These are phyloP conservation scores for Drymonia ruficornis DNA, from an alignment of 2,888 invertebrate species.

Conservation along the genomic window DNA sequence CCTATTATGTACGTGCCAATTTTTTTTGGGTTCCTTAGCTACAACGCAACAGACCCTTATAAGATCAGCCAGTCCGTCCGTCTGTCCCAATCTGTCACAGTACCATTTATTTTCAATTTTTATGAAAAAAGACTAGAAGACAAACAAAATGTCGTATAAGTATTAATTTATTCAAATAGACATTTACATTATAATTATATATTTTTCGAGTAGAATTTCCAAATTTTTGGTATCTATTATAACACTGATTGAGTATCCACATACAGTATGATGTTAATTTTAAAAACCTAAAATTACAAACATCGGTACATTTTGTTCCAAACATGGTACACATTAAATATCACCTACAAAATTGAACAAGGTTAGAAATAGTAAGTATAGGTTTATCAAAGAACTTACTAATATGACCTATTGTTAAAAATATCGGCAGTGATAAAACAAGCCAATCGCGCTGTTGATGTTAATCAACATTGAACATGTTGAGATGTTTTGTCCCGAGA, in stretches of 20 bases:
- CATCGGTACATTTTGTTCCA: slow-evolving; percentile 74
- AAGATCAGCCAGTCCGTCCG: too few species aligned
- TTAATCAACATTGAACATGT: slow-evolving; percentile 43
- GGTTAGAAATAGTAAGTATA: slow-evolving; percentile 83
- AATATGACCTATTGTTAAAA: slow-evolving; percentile 69
- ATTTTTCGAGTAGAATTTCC: slow-evolving; percentile 77
- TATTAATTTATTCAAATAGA: slow-evolving; percentile 83
- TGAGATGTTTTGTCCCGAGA: slow-evolving; percentile 18
- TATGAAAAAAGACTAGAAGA: slow-evolving; percentile 39
- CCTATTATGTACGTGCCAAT: too few species aligned
- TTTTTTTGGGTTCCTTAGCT: too few species aligned
- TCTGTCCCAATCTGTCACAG: too few species aligned
- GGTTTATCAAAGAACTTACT: slow-evolving; percentile 81
- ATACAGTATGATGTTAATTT: slow-evolving; percentile 58
- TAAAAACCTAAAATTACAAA: slow-evolving; percentile 74
- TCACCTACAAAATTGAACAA: slow-evolving; percentile 84
- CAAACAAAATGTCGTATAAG: slow-evolving; percentile 72
- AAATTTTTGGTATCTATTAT: slow-evolving; percentile 78
- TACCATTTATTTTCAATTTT: too few species aligned
- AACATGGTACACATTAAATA: slow-evolving; percentile 81
- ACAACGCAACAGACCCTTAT: too few species aligned
- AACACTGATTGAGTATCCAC: slow-evolving; percentile 80
- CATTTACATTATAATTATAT: slow-evolving; percentile 72
- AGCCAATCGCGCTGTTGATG: slow-evolving; percentile 64
- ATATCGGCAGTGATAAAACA: slow-evolving; percentile 81